Percentiles rank a stretch among this genome's conserved stretches.
phyloP scores from a whole-genome alignment of 2,888 invertebrate species.

The Acanthopleura granulata region DNA sequence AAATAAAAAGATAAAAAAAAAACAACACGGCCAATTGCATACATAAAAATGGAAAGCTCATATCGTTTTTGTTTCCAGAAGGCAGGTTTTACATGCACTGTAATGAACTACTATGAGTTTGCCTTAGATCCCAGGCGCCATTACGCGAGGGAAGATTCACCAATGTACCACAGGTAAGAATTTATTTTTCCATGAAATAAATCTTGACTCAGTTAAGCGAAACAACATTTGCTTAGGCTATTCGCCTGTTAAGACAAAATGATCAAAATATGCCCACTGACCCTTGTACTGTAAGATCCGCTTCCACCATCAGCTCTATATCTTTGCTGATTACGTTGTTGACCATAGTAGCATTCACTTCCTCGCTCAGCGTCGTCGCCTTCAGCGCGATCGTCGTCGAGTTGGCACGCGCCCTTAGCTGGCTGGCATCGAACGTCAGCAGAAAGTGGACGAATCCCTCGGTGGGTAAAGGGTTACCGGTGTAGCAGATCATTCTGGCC shows the following conservation, averaged over 20 bases:
- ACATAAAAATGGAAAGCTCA: no score
- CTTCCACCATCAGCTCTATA: not conserved
- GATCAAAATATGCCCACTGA: not conserved
- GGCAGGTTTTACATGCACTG: no score
- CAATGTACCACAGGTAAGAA: no score
- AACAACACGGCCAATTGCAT: no score
- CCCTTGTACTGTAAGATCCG: not conserved
- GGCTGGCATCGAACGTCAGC: not conserved
- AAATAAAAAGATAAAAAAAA: no score
- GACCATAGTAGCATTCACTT: not conserved
- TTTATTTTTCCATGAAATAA: no score
- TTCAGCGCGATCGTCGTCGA: not conserved
- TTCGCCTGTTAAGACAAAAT: not conserved
- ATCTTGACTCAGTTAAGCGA: no score
- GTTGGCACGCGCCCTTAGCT: not conserved
- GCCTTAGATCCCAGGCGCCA: no score
- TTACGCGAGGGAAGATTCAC: no score
- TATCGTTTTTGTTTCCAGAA: no score
- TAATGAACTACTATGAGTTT: no score
- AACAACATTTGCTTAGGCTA: no score
- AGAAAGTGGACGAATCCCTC: not conserved
- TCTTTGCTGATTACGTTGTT: not conserved
- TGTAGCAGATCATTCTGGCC: not conserved
- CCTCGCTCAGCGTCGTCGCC: not conserved
- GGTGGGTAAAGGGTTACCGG: slow-evolving; percentile 16